Percentiles rank a stretch among this genome's conserved stretches.
phyloP scores from a whole-genome alignment of 2,797 vertebrate genomes.

The Pachyuromys duprasi region DNA sequence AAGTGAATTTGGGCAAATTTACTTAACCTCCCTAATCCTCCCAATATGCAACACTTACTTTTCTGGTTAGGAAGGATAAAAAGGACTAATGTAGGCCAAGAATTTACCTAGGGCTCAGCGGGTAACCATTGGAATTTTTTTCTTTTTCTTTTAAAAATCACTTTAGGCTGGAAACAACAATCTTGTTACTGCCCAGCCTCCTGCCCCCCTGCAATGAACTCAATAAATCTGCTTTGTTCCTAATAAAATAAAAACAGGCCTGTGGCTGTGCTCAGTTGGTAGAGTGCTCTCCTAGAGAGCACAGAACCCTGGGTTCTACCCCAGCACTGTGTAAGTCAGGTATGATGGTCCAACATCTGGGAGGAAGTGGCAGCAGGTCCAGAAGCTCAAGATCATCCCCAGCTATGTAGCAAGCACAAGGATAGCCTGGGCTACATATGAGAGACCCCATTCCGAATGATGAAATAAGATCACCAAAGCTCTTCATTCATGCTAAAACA shows the following conservation, averaged over 20 bases:
- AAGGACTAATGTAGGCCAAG: background rate
- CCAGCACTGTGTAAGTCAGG: background rate
- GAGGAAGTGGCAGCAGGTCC: background rate
- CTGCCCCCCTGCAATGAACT: background rate
- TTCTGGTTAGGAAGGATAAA: slow-evolving; percentile 9
- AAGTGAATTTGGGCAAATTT: slow-evolving; percentile 5
- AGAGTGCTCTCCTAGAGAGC: background rate
- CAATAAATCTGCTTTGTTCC: background rate
- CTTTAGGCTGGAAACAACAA: background rate
- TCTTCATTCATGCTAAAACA: slow-evolving; percentile 1
- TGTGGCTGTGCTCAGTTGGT: background rate
- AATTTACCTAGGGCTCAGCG: background rate
- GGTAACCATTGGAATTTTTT: background rate
- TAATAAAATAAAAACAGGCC: background rate
- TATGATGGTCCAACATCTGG: background rate
- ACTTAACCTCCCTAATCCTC: background rate
- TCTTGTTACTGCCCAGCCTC: background rate
- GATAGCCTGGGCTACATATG: background rate
- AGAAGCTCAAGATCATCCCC: background rate
- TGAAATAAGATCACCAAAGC: background rate
- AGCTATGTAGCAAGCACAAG: background rate
- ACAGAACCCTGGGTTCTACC: no score
- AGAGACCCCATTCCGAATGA: background rate
- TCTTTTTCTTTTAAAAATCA: background rate
- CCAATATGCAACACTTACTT: slow-evolving; percentile 1